These are phyloP conservation scores for Phyllotreta striolata DNA, from an alignment of 2,888 invertebrate genomes.

Conservation along the genomic window DNA sequence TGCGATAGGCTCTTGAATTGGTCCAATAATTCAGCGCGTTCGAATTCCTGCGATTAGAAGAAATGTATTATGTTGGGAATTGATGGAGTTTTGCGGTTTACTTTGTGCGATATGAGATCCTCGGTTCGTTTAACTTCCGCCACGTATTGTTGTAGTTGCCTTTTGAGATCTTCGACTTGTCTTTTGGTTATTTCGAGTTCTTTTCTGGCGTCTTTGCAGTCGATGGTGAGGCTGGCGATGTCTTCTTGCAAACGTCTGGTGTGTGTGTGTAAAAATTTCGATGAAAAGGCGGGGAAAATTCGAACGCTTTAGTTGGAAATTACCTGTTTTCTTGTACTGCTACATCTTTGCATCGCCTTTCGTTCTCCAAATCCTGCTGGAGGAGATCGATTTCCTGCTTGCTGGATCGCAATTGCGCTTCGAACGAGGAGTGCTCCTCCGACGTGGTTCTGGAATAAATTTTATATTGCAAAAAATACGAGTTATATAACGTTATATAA, in stretches of 20 bases:
- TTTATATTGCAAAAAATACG: not conserved
- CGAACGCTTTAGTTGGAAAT: constrained; percentile 27
- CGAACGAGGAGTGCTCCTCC: constrained; percentile 61
- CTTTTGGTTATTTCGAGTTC: constrained; percentile 74
- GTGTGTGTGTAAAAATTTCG: not conserved
- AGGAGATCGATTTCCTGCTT: constrained; percentile 67
- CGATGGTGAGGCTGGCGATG: constrained; percentile 70
- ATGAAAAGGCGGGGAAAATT: not conserved
- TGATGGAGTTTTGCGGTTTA: constrained; percentile 45
- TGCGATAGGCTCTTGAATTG: constrained; percentile 80
- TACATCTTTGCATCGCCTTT: constrained; percentile 67
- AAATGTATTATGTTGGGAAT: not conserved
- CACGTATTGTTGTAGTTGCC: constrained; percentile 82
- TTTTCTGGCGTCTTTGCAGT: constrained; percentile 68
- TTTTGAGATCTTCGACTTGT: constrained; percentile 77
- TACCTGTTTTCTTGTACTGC: constrained; percentile 69
- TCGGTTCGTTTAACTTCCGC: constrained; percentile 82
- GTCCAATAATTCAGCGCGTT: constrained; percentile 81
- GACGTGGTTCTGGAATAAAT: constrained; percentile 49
- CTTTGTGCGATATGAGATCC: constrained; percentile 76
- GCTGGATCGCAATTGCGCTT: constrained; percentile 63
- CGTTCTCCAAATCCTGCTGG: constrained; percentile 67
- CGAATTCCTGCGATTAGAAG: constrained; percentile 70
- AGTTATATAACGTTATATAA: constrained; percentile 2
- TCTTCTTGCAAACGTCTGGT: constrained; percentile 80